A percentile compares a stretch with the other conserved stretches of the same genome.
Evolutionary conservation across 2,113 vertebrate genomes (phyloP).

Genomic region (Sylvilagus bachmani): DNA sequence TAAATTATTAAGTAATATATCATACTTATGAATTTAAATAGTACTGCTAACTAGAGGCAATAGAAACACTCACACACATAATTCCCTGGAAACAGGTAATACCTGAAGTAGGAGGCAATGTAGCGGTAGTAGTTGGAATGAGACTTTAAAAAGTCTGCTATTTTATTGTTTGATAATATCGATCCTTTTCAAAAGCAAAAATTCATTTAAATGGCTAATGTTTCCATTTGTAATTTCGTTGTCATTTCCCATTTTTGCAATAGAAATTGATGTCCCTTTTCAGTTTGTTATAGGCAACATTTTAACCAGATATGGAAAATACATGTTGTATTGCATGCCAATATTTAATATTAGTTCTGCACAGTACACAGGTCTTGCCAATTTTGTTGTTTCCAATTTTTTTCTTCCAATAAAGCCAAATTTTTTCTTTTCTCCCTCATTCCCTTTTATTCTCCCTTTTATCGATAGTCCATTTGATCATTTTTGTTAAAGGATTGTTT

Average conservation of each 20-base stretch:
- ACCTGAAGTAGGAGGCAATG: background rate
- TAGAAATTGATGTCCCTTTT: background rate
- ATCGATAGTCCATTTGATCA: background rate
- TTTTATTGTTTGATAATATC: too few relatives aligned
- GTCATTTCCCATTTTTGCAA: background rate
- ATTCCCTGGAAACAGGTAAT: background rate
- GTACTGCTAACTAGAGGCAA: background rate
- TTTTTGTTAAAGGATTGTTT: background rate
- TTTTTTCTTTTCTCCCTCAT: background rate
- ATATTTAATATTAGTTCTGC: background rate
- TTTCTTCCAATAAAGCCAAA: background rate
- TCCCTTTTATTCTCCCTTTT: background rate
- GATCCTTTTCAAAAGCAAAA: background rate
- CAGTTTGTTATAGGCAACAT: background rate
- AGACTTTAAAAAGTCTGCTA: background rate
- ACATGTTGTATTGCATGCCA: background rate
- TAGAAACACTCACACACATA: background rate
- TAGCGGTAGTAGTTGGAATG: background rate
- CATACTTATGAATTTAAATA: constrained; percentile 58
- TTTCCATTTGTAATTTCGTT: background rate
- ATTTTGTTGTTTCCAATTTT: background rate
- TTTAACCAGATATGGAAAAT: background rate
- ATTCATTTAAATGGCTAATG: background rate
- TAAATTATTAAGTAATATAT: constrained; percentile 68
- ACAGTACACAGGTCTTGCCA: background rate